These are phyloP conservation scores for Littorina saxatilis DNA, from an alignment of 1,140 invertebrate species.

Conservation along the genomic window DNA sequence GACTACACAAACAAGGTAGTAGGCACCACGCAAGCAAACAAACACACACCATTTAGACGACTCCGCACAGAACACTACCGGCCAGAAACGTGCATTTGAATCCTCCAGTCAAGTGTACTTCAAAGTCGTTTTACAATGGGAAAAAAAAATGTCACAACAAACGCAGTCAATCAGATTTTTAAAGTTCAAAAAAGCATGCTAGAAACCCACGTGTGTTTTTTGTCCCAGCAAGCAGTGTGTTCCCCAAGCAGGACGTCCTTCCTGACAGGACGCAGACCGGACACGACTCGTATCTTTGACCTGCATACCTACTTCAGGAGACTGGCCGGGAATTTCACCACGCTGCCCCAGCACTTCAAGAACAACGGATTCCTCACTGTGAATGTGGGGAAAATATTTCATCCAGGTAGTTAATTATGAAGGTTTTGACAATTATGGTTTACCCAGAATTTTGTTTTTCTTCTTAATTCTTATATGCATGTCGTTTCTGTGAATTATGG, in stretches of 20 bases:
- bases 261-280: constrained; percentile 87
- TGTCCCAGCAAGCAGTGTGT: constrained; percentile 45
- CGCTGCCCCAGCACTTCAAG: constrained; percentile 89
- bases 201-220: not conserved
- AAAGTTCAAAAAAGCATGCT: too few species aligned
- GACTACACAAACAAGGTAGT: not conserved
- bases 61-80: not conserved
- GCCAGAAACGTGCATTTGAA: not conserved
- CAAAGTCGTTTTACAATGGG: not conserved
- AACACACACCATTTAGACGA: not conserved
- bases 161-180: too few species aligned
- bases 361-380: constrained; percentile 86
- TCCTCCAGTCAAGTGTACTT: too few species aligned
- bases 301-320: constrained; percentile 86
- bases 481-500: too few species aligned
- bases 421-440: too few species aligned
- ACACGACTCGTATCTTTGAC: constrained; percentile 86
- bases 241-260: constrained; percentile 89
- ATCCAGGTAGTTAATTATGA: too few species aligned
- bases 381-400: constrained; percentile 89
- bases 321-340: constrained; percentile 86
- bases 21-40: not conserved
- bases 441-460: too few species aligned
- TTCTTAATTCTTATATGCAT: too few species aligned
- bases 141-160: not conserved